Base-by-base conservation (phyloP, 2,888 invertebrate genomes). In the Lepidonotus clava region DNA sequence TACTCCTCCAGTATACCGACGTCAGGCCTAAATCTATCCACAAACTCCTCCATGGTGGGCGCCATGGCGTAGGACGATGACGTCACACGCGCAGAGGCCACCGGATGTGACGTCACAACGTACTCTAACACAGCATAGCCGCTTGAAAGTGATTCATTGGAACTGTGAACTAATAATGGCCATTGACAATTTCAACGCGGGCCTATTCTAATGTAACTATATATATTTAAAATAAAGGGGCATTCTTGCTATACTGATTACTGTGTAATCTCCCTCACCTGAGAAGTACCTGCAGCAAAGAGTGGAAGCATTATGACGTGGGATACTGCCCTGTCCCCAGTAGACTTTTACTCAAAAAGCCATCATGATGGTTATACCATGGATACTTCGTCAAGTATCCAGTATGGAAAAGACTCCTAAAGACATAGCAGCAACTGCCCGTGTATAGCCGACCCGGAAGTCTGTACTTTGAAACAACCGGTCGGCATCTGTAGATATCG, bases 21-120 rank as follows among this genome's bases (percentile, higher is more conserved):
- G 34, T 93, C 94, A 90, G 93, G 94, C 71, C 91, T 94, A 34
- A 93, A 93, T 87, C 91, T 94, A 67, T 92, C 93, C 85, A 93
- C 93, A 85, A 92, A 93, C 87, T 92, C 93, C 91, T 94, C 92
- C 91, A 94, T 94, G 94, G 94, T 94, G 41, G 94, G 94, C 11
- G 94, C 93, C 46, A 93, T 94, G 93, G 86, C 86, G 38, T 86
- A 86, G 85, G 71, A 1, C 71, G 36, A 71, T 71, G 71, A 71
- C 71, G 71, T 71, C 71, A 71, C 71, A 36, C 46, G 38, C 71
- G 71, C 71, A n/a, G n/a, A n/a, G n/a, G n/a, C 34, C 71, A 38
- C 36, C 38, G 71, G 71, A 71, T 71, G 71, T 71, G 71, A 71
- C 71, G 71, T 71, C 71, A 71, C 38, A 24, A 38, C 34, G 6